Evolutionary conservation across 2,888 invertebrate species (phyloP), one percentile per base, ranked within the genome.

Genomic region (Masnerella sp.): DNA sequence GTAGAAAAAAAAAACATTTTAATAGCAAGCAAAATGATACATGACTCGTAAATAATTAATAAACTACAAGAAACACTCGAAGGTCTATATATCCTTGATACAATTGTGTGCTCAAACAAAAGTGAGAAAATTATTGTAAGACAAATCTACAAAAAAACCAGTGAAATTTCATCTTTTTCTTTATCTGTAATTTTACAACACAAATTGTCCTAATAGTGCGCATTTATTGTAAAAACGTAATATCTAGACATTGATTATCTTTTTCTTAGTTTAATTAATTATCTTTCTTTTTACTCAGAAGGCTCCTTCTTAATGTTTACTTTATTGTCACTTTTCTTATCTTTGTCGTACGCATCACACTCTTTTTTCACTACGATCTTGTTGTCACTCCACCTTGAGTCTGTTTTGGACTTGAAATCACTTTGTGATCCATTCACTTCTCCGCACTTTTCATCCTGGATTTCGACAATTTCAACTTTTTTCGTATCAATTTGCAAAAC

Each of bases 381-480:
- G 51, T 76, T 83, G 52, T 87, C 87, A 36, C 87, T 84, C 87
- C 87, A 87, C 77, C 87, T 81, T 18, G 84, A 85, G 45, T 87
- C 87, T 22, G 81, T 77, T 78, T 87, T 87, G 4, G 81, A 84
- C 69, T 87, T 87, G 47, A 77, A 82, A 45, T 87, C 87, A 11
- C 75, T 43, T 61, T 84, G 87, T 0, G 87, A 82, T n/a, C 87
- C 87, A 15, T 87, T 87, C 20, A 86, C 74, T 70, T 87, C 87
- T 28, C 80, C 70, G 42, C 79, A 68, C 70, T 86, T 87, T 62
- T 87, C 87, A 34, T 87, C 87, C 56, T 86, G 85, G 14, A 87
- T 87, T 68, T 87, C 87, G 2, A 87, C 87, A 34, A 87, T 71
- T 75, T 87, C 87, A 5, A 87, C 87, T 59, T 85, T 86, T 36